Evolutionary conservation across 2,113 vertebrate genomes (phyloP), one percentile per base, ranked within the genome.

Genomic region (Pluvianellus socialis): DNA sequence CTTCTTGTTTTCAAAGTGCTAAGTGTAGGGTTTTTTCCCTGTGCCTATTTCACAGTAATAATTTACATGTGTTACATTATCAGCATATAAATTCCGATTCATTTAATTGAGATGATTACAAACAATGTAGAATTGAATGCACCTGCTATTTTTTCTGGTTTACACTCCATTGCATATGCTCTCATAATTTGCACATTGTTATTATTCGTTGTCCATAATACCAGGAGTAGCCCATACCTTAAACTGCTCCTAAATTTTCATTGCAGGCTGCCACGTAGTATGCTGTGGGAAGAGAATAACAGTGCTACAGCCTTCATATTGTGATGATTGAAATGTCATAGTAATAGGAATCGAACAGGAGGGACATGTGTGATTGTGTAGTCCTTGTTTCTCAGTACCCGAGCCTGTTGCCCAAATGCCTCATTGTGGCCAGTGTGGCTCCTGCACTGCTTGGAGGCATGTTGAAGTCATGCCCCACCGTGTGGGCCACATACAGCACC

Each of bases 1-100:
- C 80, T 95, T 89, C n/a, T 79, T 92, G 21, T 90, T 88, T 93
- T 81, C 50, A 56, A 35, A 94, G 70, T 68, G 42, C 21, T 71
- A 92, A 52, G 33, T 88, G 35, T 61, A 86, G 7, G 3, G 2
- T 6, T 77, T 70, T 68, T 40, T 4, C 12, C 3, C 3, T 80
- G 27, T 20, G 63, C 91, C 18, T 81, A 76, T 90, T 95, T 94
- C 66, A 63, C 56, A 71, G 50, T 59, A 95, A 84, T 71, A 79
- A 79, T 88, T 90, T 83, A 67, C n/a, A 32, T 35, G 32, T 59
- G 35, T 75, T 90, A 52, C 15, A 33, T 68, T 95, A 84, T 86
- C 70, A 90, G 47, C 40, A 38, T 73, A 33, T 63, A 82, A 75
- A 73, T 86, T 75, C 12, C 35, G n/a, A 35, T 79, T 94, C 32